Evolutionary conservation across 2,888 invertebrate species (phyloP), one percentile per base, ranked within the genome.

Genomic region (Drosophila incognita): DNA sequence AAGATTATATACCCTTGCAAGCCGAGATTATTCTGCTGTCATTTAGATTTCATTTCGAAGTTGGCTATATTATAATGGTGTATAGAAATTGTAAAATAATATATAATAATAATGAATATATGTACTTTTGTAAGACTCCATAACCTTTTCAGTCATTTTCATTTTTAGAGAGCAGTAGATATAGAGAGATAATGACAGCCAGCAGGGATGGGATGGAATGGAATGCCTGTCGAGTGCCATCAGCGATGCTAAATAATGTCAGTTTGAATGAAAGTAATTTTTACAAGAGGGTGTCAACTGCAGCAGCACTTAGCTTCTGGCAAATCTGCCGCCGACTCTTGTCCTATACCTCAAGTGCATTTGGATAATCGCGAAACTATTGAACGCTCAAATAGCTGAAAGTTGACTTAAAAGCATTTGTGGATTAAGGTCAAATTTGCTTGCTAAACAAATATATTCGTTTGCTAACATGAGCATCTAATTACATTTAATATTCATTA

Each of bases 251-350:
- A 42, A 82, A 82, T 72, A 72, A 84, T 82, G 82, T 82, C 85
- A 69, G 69, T 68, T 82, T 64, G 75, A 53, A 73, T 75, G 69
- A 66, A 82, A 82, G 70, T 72, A 62, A 84, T 84, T 82, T 82
- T 57, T 64, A 13, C 65, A 70, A 82, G 82, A 69, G 69, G 82
- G 72, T 75, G 81, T 84, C 81, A 82, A 75, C 75, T 82, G 79
- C 81, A 81, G 75, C 75, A 13, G 13, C 59, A 31, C 21, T 42
- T 21, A 21, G 3, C 31, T 21, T 18, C 71, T 69, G 62, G 52
- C 70, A 38, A 59, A 48, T 59, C 7, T 21, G 49, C 56, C 65
- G 42, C 38, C 24, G 58, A 67, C 49, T 61, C 69, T 67, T 62
- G 58, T 33, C 51, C 52, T 51, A 48, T 56, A 31, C 33, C 53